Evolutionary conservation across 1,140 invertebrate genomes (phyloP).

Genomic region (Parasteatoda tepidariorum): DNA sequence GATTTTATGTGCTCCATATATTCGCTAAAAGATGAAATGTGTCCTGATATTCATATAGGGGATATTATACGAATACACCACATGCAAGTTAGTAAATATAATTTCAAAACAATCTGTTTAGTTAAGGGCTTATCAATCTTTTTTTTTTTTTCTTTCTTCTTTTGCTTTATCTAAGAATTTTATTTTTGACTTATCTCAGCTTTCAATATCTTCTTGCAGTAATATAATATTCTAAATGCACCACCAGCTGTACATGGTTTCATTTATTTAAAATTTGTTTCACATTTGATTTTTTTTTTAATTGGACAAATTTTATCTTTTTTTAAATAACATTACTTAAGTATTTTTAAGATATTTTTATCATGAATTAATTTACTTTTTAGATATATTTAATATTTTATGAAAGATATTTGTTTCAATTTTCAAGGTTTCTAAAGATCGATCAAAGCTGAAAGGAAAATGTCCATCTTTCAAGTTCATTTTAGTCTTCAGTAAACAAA

Average conservation of each 20-base stretch:
- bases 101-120: too few relatives aligned
- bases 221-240: too few relatives aligned
- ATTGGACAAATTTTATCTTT: too few relatives aligned
- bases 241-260: too few relatives aligned
- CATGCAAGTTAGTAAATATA: conserved; percentile 49
- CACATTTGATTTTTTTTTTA: too few relatives aligned
- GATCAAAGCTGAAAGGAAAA: conserved; percentile 28
- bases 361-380: too few relatives aligned
- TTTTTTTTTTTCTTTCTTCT: not conserved
- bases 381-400: too few relatives aligned
- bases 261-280: too few relatives aligned
- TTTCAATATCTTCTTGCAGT: too few relatives aligned
- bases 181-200: not conserved
- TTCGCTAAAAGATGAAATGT: conserved; percentile 29
- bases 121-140: not conserved
- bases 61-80: conserved; percentile 51
- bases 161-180: too few relatives aligned
- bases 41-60: conserved; percentile 52
- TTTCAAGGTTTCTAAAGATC: conserved; percentile 37
- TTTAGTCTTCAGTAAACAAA: conserved; percentile 32
- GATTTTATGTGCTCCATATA: conserved; percentile 43
- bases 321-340: too few relatives aligned
- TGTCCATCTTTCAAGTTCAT: conserved; percentile 33
- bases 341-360: too few relatives aligned
- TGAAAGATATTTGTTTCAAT: not conserved